Percentiles rank a stretch among this genome's conserved stretches.
These are phyloP conservation scores for Hydrozoanthus tunicans DNA, from an alignment of 64 coral and sea anemone species.

Conservation along the genomic window DNA sequence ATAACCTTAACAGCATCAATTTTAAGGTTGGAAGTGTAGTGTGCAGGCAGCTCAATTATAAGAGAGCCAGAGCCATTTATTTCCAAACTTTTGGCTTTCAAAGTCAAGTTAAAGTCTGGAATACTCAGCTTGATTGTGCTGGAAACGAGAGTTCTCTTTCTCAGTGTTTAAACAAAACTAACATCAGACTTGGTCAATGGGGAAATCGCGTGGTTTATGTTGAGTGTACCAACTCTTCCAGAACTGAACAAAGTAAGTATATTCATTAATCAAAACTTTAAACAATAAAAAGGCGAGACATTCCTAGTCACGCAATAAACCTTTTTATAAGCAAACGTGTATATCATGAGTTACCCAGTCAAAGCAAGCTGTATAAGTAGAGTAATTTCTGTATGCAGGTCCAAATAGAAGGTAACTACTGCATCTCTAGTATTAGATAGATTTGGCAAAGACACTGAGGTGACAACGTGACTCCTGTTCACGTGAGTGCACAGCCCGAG, in stretches of 20 bases:
- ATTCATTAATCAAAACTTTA: too few relatives aligned
- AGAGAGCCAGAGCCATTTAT: constrained; percentile 16
- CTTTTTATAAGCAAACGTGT: too few relatives aligned
- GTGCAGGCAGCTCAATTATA: constrained; percentile 50
- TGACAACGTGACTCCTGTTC: too few relatives aligned
- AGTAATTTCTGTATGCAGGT: too few relatives aligned
- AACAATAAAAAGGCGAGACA: background rate
- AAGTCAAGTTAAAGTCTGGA: background rate
- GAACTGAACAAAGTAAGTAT: constrained; percentile 25
- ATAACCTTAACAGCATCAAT: constrained; percentile 15
- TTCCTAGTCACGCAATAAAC: background rate
- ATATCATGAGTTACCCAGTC: too few relatives aligned
- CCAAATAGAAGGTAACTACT: too few relatives aligned
- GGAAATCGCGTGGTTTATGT: background rate
- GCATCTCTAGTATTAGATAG: too few relatives aligned
- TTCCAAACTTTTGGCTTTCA: background rate
- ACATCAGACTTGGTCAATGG: too few relatives aligned
- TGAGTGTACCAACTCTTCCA: background rate
- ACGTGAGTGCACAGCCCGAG: too few relatives aligned
- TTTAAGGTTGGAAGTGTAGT: constrained; percentile 51
- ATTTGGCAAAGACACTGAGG: too few relatives aligned
- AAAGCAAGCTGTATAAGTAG: too few relatives aligned
- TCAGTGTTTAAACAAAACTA: constrained; percentile 10
- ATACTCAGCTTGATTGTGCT: background rate
- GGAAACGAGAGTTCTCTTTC: constrained; percentile 33